Base-by-base conservation (phyloP, 2,113 vertebrate species). In the Elaphurus davidianus region DNA sequence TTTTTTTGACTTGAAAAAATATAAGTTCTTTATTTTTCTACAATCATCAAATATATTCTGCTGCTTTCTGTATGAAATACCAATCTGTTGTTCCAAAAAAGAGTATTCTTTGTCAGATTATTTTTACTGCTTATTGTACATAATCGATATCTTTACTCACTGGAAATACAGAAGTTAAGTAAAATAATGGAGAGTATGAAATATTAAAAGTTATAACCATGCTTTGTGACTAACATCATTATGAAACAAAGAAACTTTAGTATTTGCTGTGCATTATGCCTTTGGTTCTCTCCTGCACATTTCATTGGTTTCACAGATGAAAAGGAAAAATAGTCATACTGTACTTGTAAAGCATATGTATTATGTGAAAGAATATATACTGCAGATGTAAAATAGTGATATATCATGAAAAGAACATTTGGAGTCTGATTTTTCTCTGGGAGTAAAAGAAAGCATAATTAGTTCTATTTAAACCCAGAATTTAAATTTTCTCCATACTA, bases 401-500 rank as follows among this genome's bases (percentile, higher is more conserved):
- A 76, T 74, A 95, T 88, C 36, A 40, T 97, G 67, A 79, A 89
- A 93, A 92, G 81, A 92, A 90, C 82, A 94, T 92, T 86, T 89
- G 55, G 60, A 94, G 64, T 83, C 55, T 95, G 67, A 67, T 96
- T 95, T 98, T 91, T 92, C 55, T 86, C 55, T 64, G 28, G 6
- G 45, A 96, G 33, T 91, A 82, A 96, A 97, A 91, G 64, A 95
- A 64, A 76, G 45, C 60, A 76, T 97, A 96, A 97, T 97, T 97
- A 91, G 55, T 78, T 96, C 95, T 95, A 82, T 90, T 97, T 97
- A 95, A 98, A 62, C 67, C 45, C 36, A 50, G 95, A 91, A 97
- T 97, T 97, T 96, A 94, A 97, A 97, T 96, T 97, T 95, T 91
- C 36, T 93, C 82, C 78, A 52, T 93, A 91, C 52, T 86, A 50